phyloP scores from a whole-genome alignment of 2,888 invertebrate species.

The Catocala sponsa region DNA sequence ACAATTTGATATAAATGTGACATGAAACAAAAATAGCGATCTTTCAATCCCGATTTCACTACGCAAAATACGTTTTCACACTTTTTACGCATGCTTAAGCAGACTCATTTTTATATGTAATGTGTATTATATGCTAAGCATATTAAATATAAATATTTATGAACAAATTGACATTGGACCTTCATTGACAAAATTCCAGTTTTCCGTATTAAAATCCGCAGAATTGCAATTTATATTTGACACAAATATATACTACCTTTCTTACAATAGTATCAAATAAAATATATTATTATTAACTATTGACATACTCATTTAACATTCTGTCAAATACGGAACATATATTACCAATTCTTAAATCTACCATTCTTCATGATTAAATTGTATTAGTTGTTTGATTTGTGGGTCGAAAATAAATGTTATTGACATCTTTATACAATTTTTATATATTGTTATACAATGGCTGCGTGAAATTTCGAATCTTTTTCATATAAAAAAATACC shows the following conservation, averaged over 20 bases:
- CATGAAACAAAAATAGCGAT: not conserved
- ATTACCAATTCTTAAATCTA: not conserved
- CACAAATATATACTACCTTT: conserved; percentile 18
- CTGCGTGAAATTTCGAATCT: conserved; percentile 41
- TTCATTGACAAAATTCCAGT: conserved; percentile 29
- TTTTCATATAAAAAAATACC: conserved; percentile 40
- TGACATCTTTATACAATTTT: conserved; percentile 26
- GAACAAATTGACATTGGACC: conserved; percentile 28
- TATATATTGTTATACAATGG: conserved; percentile 31
- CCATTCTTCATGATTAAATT: conserved; percentile 11
- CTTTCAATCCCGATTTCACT: not conserved
- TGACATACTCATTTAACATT: not conserved
- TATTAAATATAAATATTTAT: not conserved
- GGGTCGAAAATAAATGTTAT: conserved; percentile 15
- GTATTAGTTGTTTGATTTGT: conserved; percentile 21
- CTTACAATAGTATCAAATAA: conserved; percentile 14
- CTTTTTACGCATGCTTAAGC: not conserved
- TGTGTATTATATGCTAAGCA: conserved; percentile 7
- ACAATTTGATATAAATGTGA: no score
- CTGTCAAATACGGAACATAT: conserved; percentile 5
- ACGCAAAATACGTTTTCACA: conserved; percentile 2
- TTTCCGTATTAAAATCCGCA: conserved; percentile 22
- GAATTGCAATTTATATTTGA: conserved; percentile 14
- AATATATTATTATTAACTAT: not conserved
- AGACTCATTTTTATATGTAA: not conserved